Evolutionary conservation across 2,113 vertebrate species (phyloP), one percentile per base, ranked within the genome.

Genomic region (Grus americana): DNA sequence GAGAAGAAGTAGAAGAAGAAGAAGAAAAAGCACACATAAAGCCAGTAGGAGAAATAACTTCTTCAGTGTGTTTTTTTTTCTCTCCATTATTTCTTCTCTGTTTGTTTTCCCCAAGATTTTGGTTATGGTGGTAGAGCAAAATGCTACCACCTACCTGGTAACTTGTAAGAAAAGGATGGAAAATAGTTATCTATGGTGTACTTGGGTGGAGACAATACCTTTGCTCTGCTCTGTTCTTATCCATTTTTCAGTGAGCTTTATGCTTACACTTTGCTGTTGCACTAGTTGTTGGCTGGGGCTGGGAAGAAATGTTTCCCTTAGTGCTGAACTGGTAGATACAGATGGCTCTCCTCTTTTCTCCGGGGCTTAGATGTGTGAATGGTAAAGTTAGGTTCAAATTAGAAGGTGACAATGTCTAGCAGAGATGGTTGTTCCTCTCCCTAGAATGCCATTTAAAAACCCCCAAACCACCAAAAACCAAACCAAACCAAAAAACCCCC

Each of bases 241-340:
- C 4, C 12, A 29, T 5, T 65, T 65, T 49, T 40, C 11, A 75
- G 13, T 50, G 29, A 40, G 9, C 15, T 67, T 86, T 63, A 63
- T 61, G 24, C 5, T 90, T 46, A 29, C 3, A 57, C 36, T 74
- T 87, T 55, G 9, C 5, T 32, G 10, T 67, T 88, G 23, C 21
- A 40, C 4, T 7, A 21, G 5, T 12, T 74, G 6, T 27, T 58
- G 6, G 73, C 84, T 40, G 27, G 9, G 20, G 1, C 12, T 68
- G 23, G 29, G 23, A 79, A 61, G n/a, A 65, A 88, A 65, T 19
- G 8, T 55, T 75, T 79, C 7, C 24, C 6, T 81, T 11, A 7
- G 4, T 2, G 2, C 10, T 44, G 66, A 75, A 30, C 10, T 72
- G 2, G 0, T 20, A 59, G 23, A 72, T 71, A 15, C 21, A 44